Conservation (phyloP, 1,140 invertebrate species). For the Papilio aristodemus region DNA sequence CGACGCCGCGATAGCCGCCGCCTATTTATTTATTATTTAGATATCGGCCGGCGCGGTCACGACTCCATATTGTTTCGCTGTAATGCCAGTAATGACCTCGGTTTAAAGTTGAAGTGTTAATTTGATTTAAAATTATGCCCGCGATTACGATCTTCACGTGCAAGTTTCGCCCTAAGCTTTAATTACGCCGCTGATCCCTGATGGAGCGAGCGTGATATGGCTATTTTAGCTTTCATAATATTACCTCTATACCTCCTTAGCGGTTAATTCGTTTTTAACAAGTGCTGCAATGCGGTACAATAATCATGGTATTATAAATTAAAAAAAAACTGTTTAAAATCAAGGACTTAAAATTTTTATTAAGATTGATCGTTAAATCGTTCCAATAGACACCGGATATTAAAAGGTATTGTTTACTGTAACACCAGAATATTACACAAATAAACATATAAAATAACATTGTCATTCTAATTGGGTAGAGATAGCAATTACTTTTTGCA, state of each 20-base stretch:
- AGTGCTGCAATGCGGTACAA: slow-evolving; percentile 31
- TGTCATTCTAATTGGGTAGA: no score
- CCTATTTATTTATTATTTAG: slow-evolving; percentile 81
- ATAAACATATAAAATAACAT: no score
- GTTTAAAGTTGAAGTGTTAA: slow-evolving; percentile 80
- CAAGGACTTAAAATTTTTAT: no score
- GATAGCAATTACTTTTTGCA: no score
- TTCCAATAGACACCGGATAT: no score
- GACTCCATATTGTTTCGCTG: slow-evolving; percentile 77
- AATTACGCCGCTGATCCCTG: slow-evolving; percentile 66
- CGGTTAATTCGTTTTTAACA: slow-evolving; percentile 34
- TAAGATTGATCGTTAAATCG: no score
- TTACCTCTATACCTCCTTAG: slow-evolving; percentile 33
- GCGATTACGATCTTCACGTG: slow-evolving; percentile 74
- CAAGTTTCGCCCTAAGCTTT: slow-evolving; percentile 75
- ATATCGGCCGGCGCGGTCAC: slow-evolving; percentile 76
- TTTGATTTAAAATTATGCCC: slow-evolving; percentile 79
- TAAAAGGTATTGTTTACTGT: no score
- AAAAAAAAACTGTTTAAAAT: neutral
- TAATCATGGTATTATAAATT: neutral
- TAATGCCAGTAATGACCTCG: slow-evolving; percentile 79
- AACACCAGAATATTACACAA: no score
- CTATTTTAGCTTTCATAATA: slow-evolving; percentile 45
- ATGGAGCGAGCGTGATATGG: slow-evolving; percentile 59
- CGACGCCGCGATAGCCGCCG: slow-evolving; percentile 66